phyloP scores from a whole-genome alignment of 2,113 vertebrate genomes.

The human (Homo sapiens) region DNA sequence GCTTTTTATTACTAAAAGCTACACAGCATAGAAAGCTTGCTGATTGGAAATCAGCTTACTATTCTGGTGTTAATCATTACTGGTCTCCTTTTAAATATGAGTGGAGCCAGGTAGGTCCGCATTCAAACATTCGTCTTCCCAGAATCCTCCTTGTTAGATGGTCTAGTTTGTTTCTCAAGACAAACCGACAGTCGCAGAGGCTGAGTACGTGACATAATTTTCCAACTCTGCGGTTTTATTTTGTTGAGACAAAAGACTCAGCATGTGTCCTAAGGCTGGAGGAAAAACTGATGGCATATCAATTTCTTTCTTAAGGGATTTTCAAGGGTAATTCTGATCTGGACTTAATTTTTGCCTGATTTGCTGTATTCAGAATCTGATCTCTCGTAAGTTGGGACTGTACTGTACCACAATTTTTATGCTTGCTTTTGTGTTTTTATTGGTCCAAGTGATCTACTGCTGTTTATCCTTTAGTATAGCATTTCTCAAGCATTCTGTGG shows the following conservation, averaged over 20 bases:
- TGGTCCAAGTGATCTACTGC: not conserved
- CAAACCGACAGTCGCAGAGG: not conserved
- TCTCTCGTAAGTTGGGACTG: fast-evolving
- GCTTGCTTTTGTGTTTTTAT: not conserved
- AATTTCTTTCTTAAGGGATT: not conserved
- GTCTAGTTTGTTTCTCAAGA: not conserved
- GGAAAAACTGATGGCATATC: not conserved
- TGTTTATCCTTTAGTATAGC: not conserved
- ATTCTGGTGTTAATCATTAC: not conserved
- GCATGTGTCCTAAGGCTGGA: not conserved
- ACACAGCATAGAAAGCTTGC: not conserved
- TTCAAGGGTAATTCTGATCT: not conserved
- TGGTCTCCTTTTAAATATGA: not conserved
- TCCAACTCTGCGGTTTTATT: not conserved
- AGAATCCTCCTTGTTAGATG: not conserved
- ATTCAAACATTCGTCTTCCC: not conserved
- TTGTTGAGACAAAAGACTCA: not conserved
- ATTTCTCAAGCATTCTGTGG: not conserved
- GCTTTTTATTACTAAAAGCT: not conserved
- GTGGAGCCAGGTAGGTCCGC: not conserved
- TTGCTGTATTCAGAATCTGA: not conserved
- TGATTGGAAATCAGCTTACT: not conserved
- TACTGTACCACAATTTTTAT: fast-evolving
- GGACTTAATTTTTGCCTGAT: not conserved
- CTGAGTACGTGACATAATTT: not conserved